A percentile compares a stretch with the other conserved stretches of the same genome.
These are phyloP conservation scores for Lasius platythorax DNA, from an alignment of 2,888 invertebrate species.

Conservation along the genomic window DNA sequence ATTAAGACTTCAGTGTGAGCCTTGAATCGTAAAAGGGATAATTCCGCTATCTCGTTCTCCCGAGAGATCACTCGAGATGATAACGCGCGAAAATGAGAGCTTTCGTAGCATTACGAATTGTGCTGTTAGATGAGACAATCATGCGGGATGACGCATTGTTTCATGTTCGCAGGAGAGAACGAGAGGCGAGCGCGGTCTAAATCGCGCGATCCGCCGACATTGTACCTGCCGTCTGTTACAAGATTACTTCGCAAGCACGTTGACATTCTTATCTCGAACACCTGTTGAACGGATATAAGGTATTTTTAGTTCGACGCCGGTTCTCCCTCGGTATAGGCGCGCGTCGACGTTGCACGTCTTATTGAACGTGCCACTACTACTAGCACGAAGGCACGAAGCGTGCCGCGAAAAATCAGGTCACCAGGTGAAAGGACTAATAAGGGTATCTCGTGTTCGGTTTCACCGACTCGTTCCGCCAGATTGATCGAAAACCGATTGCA, in stretches of 20 bases:
- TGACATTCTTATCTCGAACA: slow-evolving; percentile 56
- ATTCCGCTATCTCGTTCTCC: background rate
- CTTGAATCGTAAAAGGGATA: background rate
- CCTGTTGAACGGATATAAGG: slow-evolving; percentile 59
- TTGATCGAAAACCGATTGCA: slow-evolving; percentile 18
- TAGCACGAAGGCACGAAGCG: slow-evolving; percentile 8
- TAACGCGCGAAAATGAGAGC: slow-evolving; percentile 1
- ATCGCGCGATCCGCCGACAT: background rate
- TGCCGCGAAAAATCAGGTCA: slow-evolving; percentile 57
- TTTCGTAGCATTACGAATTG: background rate
- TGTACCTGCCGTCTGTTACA: slow-evolving; percentile 10
- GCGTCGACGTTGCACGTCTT: slow-evolving; percentile 32
- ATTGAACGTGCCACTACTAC: slow-evolving; percentile 10
- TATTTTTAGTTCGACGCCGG: slow-evolving; percentile 56
- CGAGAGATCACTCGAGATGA: background rate
- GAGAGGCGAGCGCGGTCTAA: background rate
- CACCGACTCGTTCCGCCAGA: slow-evolving; percentile 52
- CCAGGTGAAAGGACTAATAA: slow-evolving; percentile 61
- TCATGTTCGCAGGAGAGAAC: background rate
- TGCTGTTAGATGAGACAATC: slow-evolving; percentile 10
- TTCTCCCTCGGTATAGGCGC: slow-evolving; percentile 33
- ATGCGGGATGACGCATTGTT: slow-evolving; percentile 12
- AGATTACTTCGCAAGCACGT: slow-evolving; percentile 26
- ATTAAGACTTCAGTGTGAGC: background rate
- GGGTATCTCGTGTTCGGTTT: slow-evolving; percentile 51